A percentile compares a stretch with the other conserved stretches of the same genome.
phyloP scores from a whole-genome alignment of 2,888 invertebrate genomes.

The Tortricodes alternella region DNA sequence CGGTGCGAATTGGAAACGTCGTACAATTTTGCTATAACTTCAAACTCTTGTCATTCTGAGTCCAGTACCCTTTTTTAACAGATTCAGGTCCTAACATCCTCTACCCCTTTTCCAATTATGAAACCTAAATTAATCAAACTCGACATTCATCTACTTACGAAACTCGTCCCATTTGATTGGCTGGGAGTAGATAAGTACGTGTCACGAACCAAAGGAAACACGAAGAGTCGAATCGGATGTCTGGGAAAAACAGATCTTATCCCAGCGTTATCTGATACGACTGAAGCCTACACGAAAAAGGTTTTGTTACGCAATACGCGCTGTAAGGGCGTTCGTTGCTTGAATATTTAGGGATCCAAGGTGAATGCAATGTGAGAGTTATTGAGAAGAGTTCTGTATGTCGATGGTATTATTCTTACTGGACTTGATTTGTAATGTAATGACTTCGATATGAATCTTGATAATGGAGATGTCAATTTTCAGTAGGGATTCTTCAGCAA shows the following conservation, averaged over 20 bases:
- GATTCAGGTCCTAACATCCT: not conserved
- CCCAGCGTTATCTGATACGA: slow-evolving; percentile 12
- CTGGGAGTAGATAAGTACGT: slow-evolving; percentile 15
- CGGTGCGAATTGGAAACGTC: too few relatives aligned
- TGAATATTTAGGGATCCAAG: slow-evolving; percentile 6
- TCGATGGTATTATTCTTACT: too few relatives aligned
- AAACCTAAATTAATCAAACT: slow-evolving; percentile 5
- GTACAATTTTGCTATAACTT: too few relatives aligned
- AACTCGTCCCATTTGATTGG: slow-evolving; percentile 2
- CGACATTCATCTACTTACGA: not conserved
- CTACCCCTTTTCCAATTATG: not conserved
- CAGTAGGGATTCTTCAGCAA: not conserved
- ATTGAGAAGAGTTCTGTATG: too few relatives aligned
- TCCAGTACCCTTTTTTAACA: too few relatives aligned
- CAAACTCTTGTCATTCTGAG: too few relatives aligned
- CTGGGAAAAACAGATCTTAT: slow-evolving; percentile 20
- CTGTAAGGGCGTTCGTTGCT: not conserved
- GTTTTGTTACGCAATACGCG: slow-evolving; percentile 14
- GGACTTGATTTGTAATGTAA: too few relatives aligned
- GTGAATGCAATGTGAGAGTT: not conserved
- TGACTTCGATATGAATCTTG: not conserved
- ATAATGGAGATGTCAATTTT: not conserved
- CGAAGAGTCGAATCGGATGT: slow-evolving; percentile 7
- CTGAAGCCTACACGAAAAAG: slow-evolving; percentile 11
- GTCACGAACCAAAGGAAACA: slow-evolving; percentile 23